Evolutionary conservation across 2,888 invertebrate species (phyloP), one percentile per base, ranked within the genome.

Genomic region (Eupsilia transversa): DNA sequence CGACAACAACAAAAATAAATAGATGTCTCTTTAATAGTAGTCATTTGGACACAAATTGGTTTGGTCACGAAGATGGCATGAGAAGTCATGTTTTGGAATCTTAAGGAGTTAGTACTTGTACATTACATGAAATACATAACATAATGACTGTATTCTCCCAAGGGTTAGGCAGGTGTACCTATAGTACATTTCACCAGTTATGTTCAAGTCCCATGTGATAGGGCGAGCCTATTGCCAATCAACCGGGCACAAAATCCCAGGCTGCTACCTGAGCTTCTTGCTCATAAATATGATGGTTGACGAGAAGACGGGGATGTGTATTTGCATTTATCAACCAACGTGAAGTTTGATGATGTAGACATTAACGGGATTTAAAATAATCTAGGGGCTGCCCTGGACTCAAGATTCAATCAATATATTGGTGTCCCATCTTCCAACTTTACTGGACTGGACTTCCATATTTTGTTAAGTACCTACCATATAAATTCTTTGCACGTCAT

Each of bases 41-140:
- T 60, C 56, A 77, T 86, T 86, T 77, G 59, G 73, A 57, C 56
- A 72, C 38, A 72, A 86, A 85, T 85, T 63, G 72, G 30, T 76
- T 77, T 75, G 27, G 67, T 77, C 86, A 86, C 85, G 85, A 71
- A 83, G 60, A 49, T 52, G 7, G 63, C 35, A 72, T 73, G 43
- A 67, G 43, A 56, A 52, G 41, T 56, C 66, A 49, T 49, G n/a
- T 65, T 74, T 70, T 12, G n/a, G 38, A 33, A 54, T 61, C 27
- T 64, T 54, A 38, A 65, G 35, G 9, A 23, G 12, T 38, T 43
- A 12, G 14, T 63, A n/a, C 9, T 69, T 12, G n/a, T 46, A 68
- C 12, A 30, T 30, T 23, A 61, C 23, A 23, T 33, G 23, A 59
- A 59, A 59, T 30, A 35, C 12, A 59, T 12, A 59, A 20, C 4